phyloP scores from a whole-genome alignment of 2,888 invertebrate genomes.

The Ormyrus rosae region DNA sequence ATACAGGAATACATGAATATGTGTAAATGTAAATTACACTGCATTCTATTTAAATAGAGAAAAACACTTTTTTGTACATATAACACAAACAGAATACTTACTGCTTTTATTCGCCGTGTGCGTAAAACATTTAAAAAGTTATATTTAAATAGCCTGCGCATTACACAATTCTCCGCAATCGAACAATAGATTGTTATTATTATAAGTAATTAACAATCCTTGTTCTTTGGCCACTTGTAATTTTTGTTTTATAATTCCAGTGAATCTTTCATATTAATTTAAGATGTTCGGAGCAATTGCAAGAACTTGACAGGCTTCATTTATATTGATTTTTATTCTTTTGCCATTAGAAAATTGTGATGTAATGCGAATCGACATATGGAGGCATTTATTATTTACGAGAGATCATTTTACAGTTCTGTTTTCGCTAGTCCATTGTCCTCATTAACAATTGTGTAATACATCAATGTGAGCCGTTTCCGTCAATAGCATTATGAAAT shows the following conservation, averaged over 20 bases:
- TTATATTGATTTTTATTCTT: slow-evolving; percentile 10
- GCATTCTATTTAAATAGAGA: slow-evolving; percentile 10
- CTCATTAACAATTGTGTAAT: slow-evolving; percentile 9
- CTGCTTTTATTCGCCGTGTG: neutral
- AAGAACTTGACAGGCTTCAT: neutral
- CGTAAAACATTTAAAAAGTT: too few species aligned
- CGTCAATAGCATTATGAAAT: neutral
- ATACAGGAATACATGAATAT: slow-evolving; percentile 27
- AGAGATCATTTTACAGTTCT: slow-evolving; percentile 26
- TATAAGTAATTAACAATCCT: too few species aligned
- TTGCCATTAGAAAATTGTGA: neutral
- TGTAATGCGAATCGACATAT: slow-evolving; percentile 12
- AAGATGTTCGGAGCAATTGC: too few species aligned
- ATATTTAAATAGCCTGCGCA: too few species aligned
- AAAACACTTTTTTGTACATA: neutral
- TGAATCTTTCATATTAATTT: too few species aligned
- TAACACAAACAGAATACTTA: neutral
- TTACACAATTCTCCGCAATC: too few species aligned
- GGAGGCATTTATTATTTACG: slow-evolving; percentile 23
- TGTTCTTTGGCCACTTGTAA: too few species aligned
- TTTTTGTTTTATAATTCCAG: too few species aligned
- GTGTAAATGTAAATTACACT: slow-evolving; percentile 34
- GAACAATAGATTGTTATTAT: too few species aligned
- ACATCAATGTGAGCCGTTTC: neutral
- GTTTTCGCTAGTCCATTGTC: slow-evolving; percentile 36